Conservation (phyloP, 2,797 vertebrate genomes). For the Bradypodion pumilum region DNA sequence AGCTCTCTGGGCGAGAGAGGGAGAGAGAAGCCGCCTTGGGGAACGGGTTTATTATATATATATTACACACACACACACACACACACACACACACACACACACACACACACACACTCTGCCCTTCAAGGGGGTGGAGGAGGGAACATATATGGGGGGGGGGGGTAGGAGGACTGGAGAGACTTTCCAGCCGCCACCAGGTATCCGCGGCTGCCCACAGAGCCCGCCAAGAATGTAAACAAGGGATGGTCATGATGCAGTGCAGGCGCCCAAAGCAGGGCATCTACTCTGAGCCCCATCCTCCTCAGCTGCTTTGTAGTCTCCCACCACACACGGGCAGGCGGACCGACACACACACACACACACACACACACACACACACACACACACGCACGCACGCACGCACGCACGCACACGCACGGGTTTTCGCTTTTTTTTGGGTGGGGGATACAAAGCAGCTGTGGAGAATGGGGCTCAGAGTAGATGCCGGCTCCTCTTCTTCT, state of each 20-base stretch:
- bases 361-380: no score
- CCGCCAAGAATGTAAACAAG: conserved; percentile 52
- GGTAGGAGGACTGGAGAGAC: conserved; percentile 22
- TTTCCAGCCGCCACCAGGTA: conserved; percentile 37
- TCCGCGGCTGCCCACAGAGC: conserved; percentile 16
- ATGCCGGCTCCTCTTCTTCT: neutral
- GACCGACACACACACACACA: no score
- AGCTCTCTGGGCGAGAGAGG: neutral
- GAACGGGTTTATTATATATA: conserved; percentile 40
- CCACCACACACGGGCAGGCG: no score
- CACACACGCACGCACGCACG: no score
- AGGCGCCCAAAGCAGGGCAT: conserved; percentile 17
- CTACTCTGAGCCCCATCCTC: no score
- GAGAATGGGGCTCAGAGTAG: neutral
- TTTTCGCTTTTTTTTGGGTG: no score
- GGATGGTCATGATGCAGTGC: conserved; percentile 41
- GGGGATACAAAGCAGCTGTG: no score
- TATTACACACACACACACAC: no score
- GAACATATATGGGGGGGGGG: neutral
- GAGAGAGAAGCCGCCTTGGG: neutral
- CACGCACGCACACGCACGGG: no score
- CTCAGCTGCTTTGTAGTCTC: no score
- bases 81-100: no score
- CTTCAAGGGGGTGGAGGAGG: neutral
- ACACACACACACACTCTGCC: no score